A percentile compares a stretch with the other conserved stretches of the same genome.
Conservation (phyloP, 2,113 vertebrate species). For the Bubo blakistoni region DNA sequence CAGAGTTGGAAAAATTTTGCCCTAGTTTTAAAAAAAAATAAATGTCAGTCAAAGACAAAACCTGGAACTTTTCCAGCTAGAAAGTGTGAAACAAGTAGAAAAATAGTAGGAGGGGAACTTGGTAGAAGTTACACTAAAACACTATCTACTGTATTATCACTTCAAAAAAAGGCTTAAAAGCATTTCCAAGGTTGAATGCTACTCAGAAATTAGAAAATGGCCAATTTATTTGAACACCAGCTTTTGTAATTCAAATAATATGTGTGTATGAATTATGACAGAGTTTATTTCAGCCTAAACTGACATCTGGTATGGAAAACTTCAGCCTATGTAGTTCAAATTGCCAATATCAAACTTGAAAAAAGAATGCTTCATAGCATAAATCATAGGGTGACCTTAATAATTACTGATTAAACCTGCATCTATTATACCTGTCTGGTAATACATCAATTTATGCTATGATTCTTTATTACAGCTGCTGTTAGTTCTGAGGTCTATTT, state of each 20-base stretch:
- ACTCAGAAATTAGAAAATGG: background rate
- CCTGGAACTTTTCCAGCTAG: background rate
- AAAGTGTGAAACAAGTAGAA: background rate
- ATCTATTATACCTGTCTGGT: background rate
- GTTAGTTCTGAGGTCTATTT: background rate
- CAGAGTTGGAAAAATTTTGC: background rate
- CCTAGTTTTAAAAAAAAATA: background rate
- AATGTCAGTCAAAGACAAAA: background rate
- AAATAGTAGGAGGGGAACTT: background rate
- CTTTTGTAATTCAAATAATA: background rate
- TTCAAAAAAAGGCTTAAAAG: background rate
- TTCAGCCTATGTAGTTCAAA: background rate
- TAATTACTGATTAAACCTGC: background rate
- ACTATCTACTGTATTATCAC: background rate
- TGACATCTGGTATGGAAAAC: background rate
- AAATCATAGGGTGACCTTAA: background rate
- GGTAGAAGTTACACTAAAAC: background rate
- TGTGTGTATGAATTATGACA: background rate
- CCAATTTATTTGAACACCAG: background rate
- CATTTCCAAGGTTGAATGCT: background rate
- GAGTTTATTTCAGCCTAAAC: background rate
- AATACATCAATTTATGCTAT: background rate
- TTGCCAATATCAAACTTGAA: background rate
- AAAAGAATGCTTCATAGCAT: background rate
- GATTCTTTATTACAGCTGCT: background rate